A percentile compares a stretch with the other conserved stretches of the same genome.
These are phyloP conservation scores for Scophthalmus maximus DNA, from an alignment of 2,113 vertebrate genomes.

Conservation along the genomic window DNA sequence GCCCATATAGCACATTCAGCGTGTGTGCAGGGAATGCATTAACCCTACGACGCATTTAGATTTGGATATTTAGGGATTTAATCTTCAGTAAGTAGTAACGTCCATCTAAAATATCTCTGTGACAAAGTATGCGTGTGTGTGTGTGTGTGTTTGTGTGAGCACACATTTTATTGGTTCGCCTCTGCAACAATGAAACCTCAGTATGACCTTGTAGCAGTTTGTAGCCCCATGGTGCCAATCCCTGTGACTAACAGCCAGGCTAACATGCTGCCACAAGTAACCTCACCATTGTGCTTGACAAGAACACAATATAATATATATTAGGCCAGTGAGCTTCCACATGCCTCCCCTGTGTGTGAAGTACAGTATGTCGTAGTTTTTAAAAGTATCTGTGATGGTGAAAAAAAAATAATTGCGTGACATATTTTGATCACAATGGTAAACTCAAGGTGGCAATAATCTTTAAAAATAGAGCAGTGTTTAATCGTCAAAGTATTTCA, in stretches of 20 bases:
- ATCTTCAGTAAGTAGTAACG: too few species aligned
- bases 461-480: constrained; percentile 33
- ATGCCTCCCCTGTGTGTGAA: not conserved
- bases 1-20: too few species aligned
- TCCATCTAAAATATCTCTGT: not conserved
- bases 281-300: constrained; percentile 12
- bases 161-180: constrained; percentile 21
- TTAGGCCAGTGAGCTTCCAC: constrained; percentile 1
- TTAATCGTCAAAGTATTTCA: constrained; percentile 21
- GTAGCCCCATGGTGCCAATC: constrained; percentile 50
- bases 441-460: constrained; percentile 6
- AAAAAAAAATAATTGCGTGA: not conserved
- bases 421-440: not conserved
- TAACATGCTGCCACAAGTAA: constrained; percentile 57
- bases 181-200: constrained; percentile 37
- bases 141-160: constrained; percentile 36
- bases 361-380: not conserved
- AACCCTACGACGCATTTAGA: too few species aligned
- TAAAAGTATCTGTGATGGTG: not conserved
- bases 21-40: too few species aligned
- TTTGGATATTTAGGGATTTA: too few species aligned
- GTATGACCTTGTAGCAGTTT: constrained; percentile 59
- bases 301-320: constrained; percentile 27
- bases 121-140: not conserved
- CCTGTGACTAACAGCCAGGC: constrained; percentile 54